Percentiles rank a stretch among this genome's conserved stretches.
Evolutionary conservation across 30 jellyfish, hydroid and myxozoan genomes (phyloP).

Genomic region (Aurelia coerulea): DNA sequence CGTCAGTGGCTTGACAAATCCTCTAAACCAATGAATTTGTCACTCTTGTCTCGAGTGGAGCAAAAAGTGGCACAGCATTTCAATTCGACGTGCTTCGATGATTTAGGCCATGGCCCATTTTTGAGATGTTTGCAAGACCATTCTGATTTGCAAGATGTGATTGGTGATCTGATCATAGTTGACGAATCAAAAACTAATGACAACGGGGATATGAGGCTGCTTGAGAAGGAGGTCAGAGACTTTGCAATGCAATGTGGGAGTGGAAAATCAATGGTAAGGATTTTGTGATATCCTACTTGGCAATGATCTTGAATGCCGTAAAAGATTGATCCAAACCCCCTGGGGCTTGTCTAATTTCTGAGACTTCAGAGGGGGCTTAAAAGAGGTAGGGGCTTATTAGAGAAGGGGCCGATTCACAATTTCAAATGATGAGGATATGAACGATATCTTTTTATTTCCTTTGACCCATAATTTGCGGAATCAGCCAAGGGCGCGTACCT

Average conservation of each 20-base stretch:
- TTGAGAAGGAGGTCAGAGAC: not conserved
- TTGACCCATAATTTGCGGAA: too few species aligned
- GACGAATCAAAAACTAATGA: not conserved
- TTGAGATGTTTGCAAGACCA: constrained; percentile 38
- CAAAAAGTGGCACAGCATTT: constrained; percentile 21
- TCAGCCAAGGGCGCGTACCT: too few species aligned
- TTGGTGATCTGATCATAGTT: constrained; percentile 15
- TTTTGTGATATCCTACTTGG: not conserved
- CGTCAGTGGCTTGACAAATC: constrained; percentile 39
- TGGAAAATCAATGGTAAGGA: not conserved
- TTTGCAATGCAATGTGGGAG: constrained; percentile 13
- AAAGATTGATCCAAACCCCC: too few species aligned
- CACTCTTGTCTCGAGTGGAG: constrained; percentile 31
- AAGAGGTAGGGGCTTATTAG: too few species aligned
- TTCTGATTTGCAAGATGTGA: constrained; percentile 10
- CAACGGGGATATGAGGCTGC: not conserved
- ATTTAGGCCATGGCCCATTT: constrained; percentile 75
- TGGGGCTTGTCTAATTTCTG: too few species aligned
- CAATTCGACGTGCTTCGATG: constrained; percentile 40
- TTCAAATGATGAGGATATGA: too few species aligned
- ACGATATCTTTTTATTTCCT: too few species aligned
- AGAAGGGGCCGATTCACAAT: too few species aligned
- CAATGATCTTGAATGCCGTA: not conserved
- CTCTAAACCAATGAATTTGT: constrained; percentile 37
- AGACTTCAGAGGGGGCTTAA: too few species aligned